Evolutionary conservation across 2,797 vertebrate species (phyloP).

Genomic region (Coracias cyanogaster): DNA sequence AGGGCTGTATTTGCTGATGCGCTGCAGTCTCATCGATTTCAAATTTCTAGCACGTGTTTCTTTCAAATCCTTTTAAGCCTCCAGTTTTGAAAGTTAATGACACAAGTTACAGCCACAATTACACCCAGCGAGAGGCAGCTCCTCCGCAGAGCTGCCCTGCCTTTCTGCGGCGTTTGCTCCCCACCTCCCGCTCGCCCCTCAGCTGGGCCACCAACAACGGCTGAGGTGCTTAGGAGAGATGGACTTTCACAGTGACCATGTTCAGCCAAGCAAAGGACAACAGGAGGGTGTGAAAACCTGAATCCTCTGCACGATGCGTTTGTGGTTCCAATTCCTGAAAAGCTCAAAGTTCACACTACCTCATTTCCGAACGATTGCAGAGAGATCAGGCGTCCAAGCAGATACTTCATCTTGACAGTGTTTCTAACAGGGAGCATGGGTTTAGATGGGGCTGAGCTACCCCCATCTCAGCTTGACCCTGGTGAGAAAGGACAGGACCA

Average conservation of each 20-base stretch:
- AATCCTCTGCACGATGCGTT: fast-evolving
- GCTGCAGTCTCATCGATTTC: not conserved
- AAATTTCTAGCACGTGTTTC: slow-evolving; percentile 13
- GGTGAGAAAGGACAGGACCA: not conserved
- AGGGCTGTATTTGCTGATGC: not conserved
- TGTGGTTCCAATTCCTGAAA: not conserved
- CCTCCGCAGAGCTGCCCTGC: not conserved
- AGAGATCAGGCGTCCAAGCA: not conserved
- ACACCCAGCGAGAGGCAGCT: not conserved
- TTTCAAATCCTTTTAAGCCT: slow-evolving; percentile 45
- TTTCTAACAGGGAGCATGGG: fast-evolving
- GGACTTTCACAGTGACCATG: fast-evolving
- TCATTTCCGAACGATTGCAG: fast-evolving
- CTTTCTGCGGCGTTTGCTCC: not conserved
- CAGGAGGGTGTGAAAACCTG: not conserved
- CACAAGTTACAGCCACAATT: slow-evolving; percentile 16
- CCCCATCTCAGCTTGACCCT: not conserved
- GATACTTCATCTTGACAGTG: not conserved
- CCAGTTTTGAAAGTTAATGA: slow-evolving; percentile 56
- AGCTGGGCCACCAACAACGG: not conserved
- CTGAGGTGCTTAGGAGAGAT: fast-evolving
- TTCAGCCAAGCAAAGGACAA: not conserved
- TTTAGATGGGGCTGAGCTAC: not conserved
- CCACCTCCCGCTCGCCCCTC: not conserved
- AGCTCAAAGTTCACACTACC: not conserved